Percentiles rank a stretch among this genome's conserved stretches.
Evolutionary conservation across 2,888 invertebrate species (phyloP).

Genomic region (Macaria notata): DNA sequence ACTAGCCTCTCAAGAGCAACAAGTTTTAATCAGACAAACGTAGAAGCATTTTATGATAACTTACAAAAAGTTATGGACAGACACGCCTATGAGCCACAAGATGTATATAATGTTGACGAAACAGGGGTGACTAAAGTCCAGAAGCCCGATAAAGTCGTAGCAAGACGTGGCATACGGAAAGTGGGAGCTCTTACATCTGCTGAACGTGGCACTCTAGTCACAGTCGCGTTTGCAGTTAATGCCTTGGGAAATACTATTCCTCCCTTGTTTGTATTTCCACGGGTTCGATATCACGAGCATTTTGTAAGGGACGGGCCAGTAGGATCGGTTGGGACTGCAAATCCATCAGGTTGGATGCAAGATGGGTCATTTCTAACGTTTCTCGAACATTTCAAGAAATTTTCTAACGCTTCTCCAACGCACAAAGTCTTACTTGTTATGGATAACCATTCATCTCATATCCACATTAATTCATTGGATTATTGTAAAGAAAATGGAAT

Average conservation of each 20-base stretch:
- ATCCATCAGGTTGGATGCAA: constrained; percentile 41
- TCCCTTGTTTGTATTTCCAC: constrained; percentile 41
- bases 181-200: constrained; percentile 49
- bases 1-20: constrained; percentile 36
- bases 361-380: constrained; percentile 30
- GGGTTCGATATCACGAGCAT: constrained; percentile 34
- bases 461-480: constrained; percentile 32
- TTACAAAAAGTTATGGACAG: constrained; percentile 8
- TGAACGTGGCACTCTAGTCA: constrained; percentile 47
- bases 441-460: constrained; percentile 42
- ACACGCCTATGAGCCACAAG: constrained; percentile 28
- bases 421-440: constrained; percentile 37
- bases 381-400: constrained; percentile 38
- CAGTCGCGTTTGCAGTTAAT: constrained; percentile 44
- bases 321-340: constrained; percentile 35
- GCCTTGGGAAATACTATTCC: constrained; percentile 43
- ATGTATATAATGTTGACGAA: constrained; percentile 33
- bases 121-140: constrained; percentile 37
- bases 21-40: constrained; percentile 35
- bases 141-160: constrained; percentile 22
- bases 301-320: constrained; percentile 37
- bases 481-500: constrained; percentile 37
- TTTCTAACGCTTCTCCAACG: constrained; percentile 21
- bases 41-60: constrained; percentile 35
- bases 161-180: constrained; percentile 26